Conservation (phyloP, 2,888 invertebrate species). For the Lochmaea capreae region DNA sequence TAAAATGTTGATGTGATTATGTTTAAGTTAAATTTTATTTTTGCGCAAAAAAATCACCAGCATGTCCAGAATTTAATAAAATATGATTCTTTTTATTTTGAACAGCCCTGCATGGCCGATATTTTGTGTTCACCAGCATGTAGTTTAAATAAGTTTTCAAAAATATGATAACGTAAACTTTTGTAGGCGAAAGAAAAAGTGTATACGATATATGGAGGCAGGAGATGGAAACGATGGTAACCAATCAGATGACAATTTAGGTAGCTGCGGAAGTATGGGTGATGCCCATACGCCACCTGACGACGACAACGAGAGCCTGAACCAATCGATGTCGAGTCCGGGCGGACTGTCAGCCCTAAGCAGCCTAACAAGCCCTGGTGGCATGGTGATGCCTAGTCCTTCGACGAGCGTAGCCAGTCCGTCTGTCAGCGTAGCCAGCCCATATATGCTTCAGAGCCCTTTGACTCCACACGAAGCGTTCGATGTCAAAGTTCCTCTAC, state of each 20-base stretch:
- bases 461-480: constrained; percentile 62
- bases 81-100: constrained; percentile 3
- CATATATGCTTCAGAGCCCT: constrained; percentile 69
- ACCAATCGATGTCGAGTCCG: constrained; percentile 72
- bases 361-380: constrained; percentile 76
- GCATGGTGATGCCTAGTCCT: constrained; percentile 81
- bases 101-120: constrained; percentile 20
- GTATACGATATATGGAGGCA: constrained; percentile 94
- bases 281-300: constrained; percentile 78
- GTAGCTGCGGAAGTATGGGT: constrained; percentile 83
- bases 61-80: constrained; percentile 6
- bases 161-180: constrained; percentile 22
- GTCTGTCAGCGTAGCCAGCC: constrained; percentile 72
- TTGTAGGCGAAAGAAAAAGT: constrained; percentile 95
- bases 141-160: constrained; percentile 19
- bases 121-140: constrained; percentile 18
- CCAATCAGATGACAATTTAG: constrained; percentile 79
- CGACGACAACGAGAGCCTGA: constrained; percentile 71
- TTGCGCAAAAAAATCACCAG: constrained; percentile 10
- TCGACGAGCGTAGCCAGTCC: constrained; percentile 78
- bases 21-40: not conserved
- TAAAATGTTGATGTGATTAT: constrained; percentile 3
- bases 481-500: constrained; percentile 64
- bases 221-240: constrained; percentile 73
- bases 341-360: constrained; percentile 76